These are phyloP conservation scores for Camptogramma bilineatum DNA, from an alignment of 2,888 invertebrate species.

Conservation along the genomic window DNA sequence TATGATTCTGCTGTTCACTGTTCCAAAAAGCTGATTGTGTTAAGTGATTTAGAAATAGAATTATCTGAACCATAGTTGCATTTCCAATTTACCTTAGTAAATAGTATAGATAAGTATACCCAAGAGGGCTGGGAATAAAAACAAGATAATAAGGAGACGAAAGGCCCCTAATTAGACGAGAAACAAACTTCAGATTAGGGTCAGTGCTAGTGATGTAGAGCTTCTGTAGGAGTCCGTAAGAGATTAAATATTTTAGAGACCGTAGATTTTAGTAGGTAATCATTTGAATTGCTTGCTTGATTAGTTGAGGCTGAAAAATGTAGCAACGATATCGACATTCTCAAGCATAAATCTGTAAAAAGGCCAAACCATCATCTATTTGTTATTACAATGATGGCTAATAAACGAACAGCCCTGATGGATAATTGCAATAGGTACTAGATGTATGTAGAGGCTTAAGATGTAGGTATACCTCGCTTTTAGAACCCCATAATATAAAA, in stretches of 20 bases:
- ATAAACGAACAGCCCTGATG: no score
- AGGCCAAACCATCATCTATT: no score
- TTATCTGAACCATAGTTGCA: slow-evolving; percentile 10
- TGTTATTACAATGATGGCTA: no score
- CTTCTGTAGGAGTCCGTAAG: not conserved
- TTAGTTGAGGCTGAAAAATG: no score
- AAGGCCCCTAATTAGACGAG: slow-evolving; percentile 71
- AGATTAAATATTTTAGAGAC: not conserved
- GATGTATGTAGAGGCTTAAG: no score
- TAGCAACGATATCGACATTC: no score
- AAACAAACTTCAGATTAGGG: slow-evolving; percentile 72
- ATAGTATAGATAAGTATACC: slow-evolving; percentile 54
- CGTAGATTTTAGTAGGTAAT: no score
- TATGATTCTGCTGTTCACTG: not conserved
- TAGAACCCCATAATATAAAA: not conserved
- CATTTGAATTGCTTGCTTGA: no score
- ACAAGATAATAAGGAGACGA: slow-evolving; percentile 60
- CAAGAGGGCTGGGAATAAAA: slow-evolving; percentile 59
- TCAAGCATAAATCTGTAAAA: no score
- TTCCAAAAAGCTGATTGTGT: not conserved
- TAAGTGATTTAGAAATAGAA: slow-evolving; percentile 1
- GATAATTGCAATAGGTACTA: no score
- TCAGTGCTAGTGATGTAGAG: slow-evolving; percentile 44
- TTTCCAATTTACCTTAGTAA: slow-evolving; percentile 33
- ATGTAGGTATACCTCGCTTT: not conserved